Evolutionary conservation across 2,797 vertebrate genomes (phyloP).

Genomic region (Lagorchestes hirsutus): DNA sequence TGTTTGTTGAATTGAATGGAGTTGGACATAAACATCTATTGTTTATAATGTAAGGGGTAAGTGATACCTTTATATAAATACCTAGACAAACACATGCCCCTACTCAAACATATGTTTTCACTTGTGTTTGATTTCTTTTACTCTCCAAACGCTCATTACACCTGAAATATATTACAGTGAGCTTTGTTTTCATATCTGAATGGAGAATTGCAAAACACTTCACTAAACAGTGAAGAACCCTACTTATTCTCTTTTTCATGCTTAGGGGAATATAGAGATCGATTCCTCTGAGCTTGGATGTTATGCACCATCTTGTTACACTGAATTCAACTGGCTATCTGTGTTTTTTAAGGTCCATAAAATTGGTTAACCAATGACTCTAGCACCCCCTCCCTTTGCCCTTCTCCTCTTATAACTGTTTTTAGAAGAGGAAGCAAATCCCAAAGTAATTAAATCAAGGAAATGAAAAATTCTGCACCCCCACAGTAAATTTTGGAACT

Average conservation of each 20-base stretch:
- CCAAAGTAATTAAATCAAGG: fast-evolving
- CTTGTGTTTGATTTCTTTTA: constrained; percentile 78
- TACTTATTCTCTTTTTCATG: not conserved
- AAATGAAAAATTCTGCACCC: not conserved
- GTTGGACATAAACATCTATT: not conserved
- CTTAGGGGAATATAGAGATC: not conserved
- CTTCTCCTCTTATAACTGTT: not conserved
- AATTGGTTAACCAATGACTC: not conserved
- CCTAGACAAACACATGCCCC: not conserved
- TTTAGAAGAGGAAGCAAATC: fast-evolving
- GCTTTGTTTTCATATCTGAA: constrained; percentile 79
- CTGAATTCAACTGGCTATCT: not conserved
- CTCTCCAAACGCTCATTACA: constrained; percentile 76
- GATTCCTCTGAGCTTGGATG: not conserved
- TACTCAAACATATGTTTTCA: not conserved
- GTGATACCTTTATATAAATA: not conserved
- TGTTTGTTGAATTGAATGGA: not conserved
- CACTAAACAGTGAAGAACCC: constrained; percentile 78
- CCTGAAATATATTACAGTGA: constrained; percentile 79
- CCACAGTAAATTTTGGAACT: constrained; percentile 29
- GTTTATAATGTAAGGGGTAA: not conserved
- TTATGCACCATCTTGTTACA: not conserved
- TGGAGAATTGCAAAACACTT: constrained; percentile 81
- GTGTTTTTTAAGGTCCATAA: not conserved
- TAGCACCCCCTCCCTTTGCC: too few species aligned